Evolutionary conservation across 1,140 invertebrate species (phyloP).

Genomic region (Trichonephila inaurata): DNA sequence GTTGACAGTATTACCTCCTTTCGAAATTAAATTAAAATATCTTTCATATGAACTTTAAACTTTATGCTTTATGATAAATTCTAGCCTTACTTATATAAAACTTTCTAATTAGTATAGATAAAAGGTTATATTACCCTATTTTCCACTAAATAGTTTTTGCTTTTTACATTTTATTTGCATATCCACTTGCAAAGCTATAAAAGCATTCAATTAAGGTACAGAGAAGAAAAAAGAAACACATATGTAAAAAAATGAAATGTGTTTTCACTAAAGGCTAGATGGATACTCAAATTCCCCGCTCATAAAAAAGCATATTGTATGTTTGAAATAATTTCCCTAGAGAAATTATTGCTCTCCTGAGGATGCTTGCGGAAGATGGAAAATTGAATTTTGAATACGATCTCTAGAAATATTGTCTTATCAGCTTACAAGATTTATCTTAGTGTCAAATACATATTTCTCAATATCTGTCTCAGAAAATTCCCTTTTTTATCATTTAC

Average conservation of each 20-base stretch:
- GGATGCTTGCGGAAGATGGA: background rate
- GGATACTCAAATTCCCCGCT: background rate
- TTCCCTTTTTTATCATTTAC: too few relatives aligned
- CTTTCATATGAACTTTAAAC: too few relatives aligned
- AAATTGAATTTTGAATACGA: conserved; percentile 16
- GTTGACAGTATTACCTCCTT: too few relatives aligned
- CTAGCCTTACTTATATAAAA: too few relatives aligned
- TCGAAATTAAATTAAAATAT: too few relatives aligned
- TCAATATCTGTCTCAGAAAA: too few relatives aligned
- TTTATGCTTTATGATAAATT: too few relatives aligned
- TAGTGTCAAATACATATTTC: too few relatives aligned
- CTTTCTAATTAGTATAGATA: too few relatives aligned
- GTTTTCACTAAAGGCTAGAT: background rate
- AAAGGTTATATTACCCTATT: too few relatives aligned
- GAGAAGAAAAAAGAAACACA: background rate
- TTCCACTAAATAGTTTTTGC: too few relatives aligned
- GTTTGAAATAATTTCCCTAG: conserved; percentile 11
- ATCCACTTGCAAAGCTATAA: background rate
- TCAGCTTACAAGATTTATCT: too few relatives aligned
- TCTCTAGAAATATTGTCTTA: background rate
- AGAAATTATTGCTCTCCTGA: conserved; percentile 12
- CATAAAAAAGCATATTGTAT: background rate
- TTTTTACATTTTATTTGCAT: background rate
- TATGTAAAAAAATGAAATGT: background rate
- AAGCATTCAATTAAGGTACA: background rate